Evolutionary conservation across 1,140 invertebrate species (phyloP).

Genomic region (Gerris buenoi): DNA sequence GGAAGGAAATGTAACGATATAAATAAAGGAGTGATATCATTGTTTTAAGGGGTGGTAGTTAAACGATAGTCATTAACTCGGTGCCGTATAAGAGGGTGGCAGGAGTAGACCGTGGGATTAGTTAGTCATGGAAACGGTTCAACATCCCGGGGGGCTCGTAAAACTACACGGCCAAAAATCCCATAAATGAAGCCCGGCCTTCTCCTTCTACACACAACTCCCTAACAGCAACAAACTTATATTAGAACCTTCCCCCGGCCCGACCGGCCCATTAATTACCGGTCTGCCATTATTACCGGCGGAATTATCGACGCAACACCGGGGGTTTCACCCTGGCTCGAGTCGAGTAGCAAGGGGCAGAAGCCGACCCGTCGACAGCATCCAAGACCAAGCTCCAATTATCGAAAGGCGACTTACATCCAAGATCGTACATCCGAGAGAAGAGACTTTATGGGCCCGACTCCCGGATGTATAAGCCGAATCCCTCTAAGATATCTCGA

Average conservation of each 20-base stretch:
- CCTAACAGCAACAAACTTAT: not conserved
- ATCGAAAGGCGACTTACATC: no score
- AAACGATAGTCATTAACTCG: not conserved
- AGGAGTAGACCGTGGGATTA: not conserved
- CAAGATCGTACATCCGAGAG: no score
- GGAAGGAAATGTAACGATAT: not conserved
- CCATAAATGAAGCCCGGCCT: not conserved
- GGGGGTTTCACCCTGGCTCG: no score
- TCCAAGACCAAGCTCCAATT: no score
- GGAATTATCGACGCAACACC: not conserved
- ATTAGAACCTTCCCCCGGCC: not conserved
- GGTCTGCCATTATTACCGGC: not conserved
- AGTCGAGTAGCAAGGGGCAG: no score
- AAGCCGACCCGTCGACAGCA: no score
- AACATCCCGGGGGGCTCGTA: not conserved
- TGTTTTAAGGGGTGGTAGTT: not conserved
- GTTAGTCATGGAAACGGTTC: not conserved
- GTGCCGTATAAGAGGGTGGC: not conserved
- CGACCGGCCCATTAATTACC: not conserved
- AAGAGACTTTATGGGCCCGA: no score
- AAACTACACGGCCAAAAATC: not conserved
- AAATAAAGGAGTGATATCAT: not conserved
- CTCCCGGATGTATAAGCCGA: no score
- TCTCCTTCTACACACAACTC: not conserved
- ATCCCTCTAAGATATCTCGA: no score